Base-by-base conservation (phyloP, 2,797 vertebrate genomes). In the Mionectes olivaceus region DNA sequence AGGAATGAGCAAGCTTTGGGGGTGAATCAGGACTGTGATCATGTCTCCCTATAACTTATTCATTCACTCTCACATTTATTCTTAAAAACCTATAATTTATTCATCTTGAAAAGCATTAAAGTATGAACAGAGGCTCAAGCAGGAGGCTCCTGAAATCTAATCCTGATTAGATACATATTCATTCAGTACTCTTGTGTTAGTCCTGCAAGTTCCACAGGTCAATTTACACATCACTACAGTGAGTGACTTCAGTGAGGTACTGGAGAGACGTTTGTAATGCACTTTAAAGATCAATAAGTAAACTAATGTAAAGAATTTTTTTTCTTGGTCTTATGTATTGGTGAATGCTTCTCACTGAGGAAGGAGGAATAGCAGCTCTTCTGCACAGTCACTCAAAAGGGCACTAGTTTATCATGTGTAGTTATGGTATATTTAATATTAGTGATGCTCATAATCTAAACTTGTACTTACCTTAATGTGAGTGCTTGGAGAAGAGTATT, bases 71-170 rank as follows among this genome's bases (percentile, higher is more conserved):
- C 43, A 81, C 69, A 81, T 83, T 86, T 93, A 47, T 88, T 94
- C 87, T 88, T 86, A 53, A 91, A 86, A 90, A 63, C 23, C 23
- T 81, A 43, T 91, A 47, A 90, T 90, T 96, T 94, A 94, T 96
- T 96, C 35, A 91, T 90, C 57, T 32, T 7, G 5, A 93, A 94
- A 96, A 85, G 33, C 53, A 84, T 79, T 70, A 86, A 55, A 75
- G 50, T 53, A 46, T 53, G 68, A 95, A 61, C 43, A 75, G 27
- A 35, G 6, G 9, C 33, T 85, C 33, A 75, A 60, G 28, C 4
- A 89, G 73, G 21, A 86, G 23, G 18, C 3, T 87, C 4, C 30
- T 81, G 85, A 81, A 94, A 86, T 86, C 24, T 68, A 75, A 59
- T 47, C 60, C 41, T 76, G 30, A 83, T 83, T 86, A 74, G 57